Percentiles rank a stretch among this genome's conserved stretches.
These are phyloP conservation scores for Agapostemon virescens DNA, from an alignment of 2,888 invertebrate species.

Conservation along the genomic window DNA sequence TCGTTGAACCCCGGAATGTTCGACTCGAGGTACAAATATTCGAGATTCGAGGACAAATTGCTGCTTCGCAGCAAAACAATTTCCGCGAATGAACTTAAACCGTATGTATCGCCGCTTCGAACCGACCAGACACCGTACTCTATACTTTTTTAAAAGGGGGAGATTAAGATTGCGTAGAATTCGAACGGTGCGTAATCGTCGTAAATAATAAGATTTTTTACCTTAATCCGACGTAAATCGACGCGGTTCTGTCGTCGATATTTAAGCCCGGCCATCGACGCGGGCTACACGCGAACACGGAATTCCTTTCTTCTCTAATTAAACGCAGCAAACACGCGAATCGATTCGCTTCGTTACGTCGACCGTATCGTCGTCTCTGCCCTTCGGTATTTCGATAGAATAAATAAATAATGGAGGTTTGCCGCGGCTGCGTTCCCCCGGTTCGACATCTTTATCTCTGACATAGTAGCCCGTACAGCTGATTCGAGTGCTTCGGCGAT, in stretches of 20 bases:
- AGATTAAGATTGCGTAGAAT: neutral
- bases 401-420: neutral
- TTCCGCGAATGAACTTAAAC: neutral
- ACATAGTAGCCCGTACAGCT: conserved; percentile 23
- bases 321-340: neutral
- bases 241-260: neutral
- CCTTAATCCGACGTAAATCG: neutral
- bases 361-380: neutral
- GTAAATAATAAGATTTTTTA: neutral
- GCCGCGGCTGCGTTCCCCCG: no score
- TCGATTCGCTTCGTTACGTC: conserved; percentile 1
- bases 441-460: conserved; percentile 9
- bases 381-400: neutral
- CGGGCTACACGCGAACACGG: neutral
- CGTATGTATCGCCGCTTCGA: neutral
- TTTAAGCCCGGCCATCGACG: neutral
- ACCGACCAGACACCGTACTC: neutral
- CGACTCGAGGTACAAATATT: no score
- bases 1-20: neutral
- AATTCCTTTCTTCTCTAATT: conserved; percentile 7
- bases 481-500: conserved; percentile 29
- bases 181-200: neutral
- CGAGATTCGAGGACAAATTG: no score
- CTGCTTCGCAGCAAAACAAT: neutral
- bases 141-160: no score